phyloP scores from a whole-genome alignment of 2,113 vertebrate species.

The Eublepharis macularius region DNA sequence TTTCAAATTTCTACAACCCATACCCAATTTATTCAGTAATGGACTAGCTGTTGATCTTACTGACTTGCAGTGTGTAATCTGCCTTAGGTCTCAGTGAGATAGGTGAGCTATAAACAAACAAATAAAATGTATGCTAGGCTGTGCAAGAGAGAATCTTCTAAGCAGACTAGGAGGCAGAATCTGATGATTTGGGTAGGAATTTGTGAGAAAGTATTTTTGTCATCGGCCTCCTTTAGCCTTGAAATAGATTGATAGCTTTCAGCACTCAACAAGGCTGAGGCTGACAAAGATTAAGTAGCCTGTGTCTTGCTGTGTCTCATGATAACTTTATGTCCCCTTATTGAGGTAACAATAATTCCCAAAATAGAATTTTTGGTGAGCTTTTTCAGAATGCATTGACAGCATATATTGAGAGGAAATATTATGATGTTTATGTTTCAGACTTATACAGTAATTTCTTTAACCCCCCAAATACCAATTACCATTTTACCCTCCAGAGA shows the following conservation, averaged over 20 bases:
- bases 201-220: neutral
- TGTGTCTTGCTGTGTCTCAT: neutral
- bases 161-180: neutral
- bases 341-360: neutral
- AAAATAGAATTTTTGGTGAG: neutral
- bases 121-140: neutral
- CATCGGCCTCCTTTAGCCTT: neutral
- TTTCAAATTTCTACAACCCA: too few species aligned
- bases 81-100: too few species aligned
- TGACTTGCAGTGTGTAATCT: too few species aligned
- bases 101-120: too few species aligned
- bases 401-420: neutral
- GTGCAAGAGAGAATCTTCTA: neutral
- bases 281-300: neutral
- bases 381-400: neutral
- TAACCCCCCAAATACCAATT: neutral
- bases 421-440: neutral
- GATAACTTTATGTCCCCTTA: neutral
- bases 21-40: too few species aligned
- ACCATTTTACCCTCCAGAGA: neutral
- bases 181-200: neutral
- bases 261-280: neutral
- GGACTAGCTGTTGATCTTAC: too few species aligned
- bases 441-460: neutral
- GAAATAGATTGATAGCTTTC: neutral